These are phyloP conservation scores for Peromyscus maniculatus DNA, from an alignment of 2,113 vertebrate species.

Conservation along the genomic window DNA sequence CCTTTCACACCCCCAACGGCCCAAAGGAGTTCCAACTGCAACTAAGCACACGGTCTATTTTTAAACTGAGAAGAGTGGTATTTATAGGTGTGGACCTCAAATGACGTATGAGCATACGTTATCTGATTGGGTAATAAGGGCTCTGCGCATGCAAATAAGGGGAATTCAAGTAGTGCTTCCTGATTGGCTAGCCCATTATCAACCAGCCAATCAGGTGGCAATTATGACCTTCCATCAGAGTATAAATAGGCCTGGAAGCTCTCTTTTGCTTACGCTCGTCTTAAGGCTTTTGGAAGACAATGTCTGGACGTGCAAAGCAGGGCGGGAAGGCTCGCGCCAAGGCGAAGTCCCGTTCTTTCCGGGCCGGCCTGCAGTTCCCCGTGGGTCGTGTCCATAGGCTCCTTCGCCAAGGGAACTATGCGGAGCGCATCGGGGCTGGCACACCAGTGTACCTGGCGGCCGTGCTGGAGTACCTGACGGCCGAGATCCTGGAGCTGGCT, in stretches of 20 bases:
- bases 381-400: background rate
- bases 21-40: background rate
- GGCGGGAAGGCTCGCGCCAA: accelerated
- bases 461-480: background rate
- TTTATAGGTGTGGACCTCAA: slow-evolving; percentile 36
- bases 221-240: accelerated
- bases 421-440: accelerated
- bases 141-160: slow-evolving; percentile 66
- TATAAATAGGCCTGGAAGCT: slow-evolving; percentile 12
- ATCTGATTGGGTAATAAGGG: slow-evolving; percentile 61
- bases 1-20: too few species aligned
- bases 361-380: slow-evolving; percentile 10
- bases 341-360: background rate
- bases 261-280: accelerated
- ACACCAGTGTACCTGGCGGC: background rate
- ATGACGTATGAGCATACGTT: accelerated
- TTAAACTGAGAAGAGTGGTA: background rate
- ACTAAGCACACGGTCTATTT: too few species aligned
- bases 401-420: background rate
- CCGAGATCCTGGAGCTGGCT: background rate
- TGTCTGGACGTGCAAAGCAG: accelerated
- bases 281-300: accelerated
- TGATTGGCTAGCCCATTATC: slow-evolving; percentile 47
- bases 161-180: background rate
- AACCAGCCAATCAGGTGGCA: slow-evolving; percentile 31